phyloP scores from a whole-genome alignment of 2,888 invertebrate species.

The Drosophila koepferae region DNA sequence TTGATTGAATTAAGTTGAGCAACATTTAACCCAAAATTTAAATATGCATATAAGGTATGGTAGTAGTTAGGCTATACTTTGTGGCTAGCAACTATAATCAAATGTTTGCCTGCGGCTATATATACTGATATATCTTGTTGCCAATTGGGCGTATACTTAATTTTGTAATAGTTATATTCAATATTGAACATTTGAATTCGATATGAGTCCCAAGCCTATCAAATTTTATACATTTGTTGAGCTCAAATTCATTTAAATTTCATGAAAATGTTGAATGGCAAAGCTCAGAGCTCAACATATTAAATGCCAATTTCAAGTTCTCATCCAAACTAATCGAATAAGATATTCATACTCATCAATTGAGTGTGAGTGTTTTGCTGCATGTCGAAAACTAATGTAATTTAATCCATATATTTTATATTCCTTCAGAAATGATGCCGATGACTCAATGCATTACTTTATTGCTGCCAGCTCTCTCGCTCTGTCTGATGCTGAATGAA shows the following conservation, averaged over 20 bases:
- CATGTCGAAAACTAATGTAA: not conserved
- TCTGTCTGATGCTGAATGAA: not conserved
- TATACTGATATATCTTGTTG: not conserved
- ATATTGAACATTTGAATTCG: too few relatives aligned
- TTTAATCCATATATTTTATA: not conserved
- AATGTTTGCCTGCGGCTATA: too few relatives aligned
- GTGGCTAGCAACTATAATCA: too few relatives aligned
- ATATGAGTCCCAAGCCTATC: too few relatives aligned
- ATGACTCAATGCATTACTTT: not conserved
- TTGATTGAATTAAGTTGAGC: not conserved
- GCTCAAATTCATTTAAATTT: not conserved
- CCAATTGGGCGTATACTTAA: not conserved
- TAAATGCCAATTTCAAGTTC: too few relatives aligned
- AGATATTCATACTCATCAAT: not conserved
- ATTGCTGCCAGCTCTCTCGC: not conserved
- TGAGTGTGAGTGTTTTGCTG: too few relatives aligned
- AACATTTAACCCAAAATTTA: too few relatives aligned
- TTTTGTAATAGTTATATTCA: too few relatives aligned
- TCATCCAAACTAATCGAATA: too few relatives aligned
- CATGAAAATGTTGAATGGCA: not conserved
- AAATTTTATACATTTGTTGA: not conserved
- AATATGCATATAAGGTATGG: too few relatives aligned
- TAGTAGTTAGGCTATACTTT: too few relatives aligned
- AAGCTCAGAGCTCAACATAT: too few relatives aligned
- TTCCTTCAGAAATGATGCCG: not conserved